Percentiles rank a stretch among this genome's conserved stretches.
These are phyloP conservation scores for Rhinopomastus cyanomelas DNA, from an alignment of 2,113 vertebrate species.

Conservation along the genomic window DNA sequence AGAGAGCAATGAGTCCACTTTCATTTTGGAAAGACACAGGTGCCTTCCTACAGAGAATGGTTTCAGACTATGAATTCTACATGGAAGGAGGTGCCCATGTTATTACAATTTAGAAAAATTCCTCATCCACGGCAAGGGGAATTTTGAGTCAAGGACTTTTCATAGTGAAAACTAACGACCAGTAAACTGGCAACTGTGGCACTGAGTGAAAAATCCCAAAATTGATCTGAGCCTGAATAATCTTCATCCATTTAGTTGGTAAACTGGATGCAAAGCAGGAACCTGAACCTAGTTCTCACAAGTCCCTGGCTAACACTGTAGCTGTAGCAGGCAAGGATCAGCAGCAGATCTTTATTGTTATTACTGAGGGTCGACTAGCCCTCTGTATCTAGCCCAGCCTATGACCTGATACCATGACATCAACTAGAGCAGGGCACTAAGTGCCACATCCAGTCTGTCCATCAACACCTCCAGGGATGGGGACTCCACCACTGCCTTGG, in stretches of 20 bases:
- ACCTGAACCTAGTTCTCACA: not conserved
- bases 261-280: not conserved
- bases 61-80: not conserved
- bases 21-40: not conserved
- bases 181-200: rapidly evolving
- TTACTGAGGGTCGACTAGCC: too few relatives aligned
- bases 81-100: not conserved
- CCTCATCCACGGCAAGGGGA: not conserved
- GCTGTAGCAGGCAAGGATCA: not conserved
- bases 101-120: not conserved
- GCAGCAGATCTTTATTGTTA: not conserved
- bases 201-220: not conserved
- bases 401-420: too few relatives aligned
- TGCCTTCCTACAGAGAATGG: not conserved
- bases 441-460: too few relatives aligned
- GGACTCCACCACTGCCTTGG: too few relatives aligned
- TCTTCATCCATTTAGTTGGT: not conserved
- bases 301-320: not conserved
- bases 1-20: not conserved
- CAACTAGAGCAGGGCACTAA: too few relatives aligned
- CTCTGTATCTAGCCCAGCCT: too few relatives aligned
- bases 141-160: not conserved
- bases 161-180: not conserved
- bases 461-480: too few relatives aligned
- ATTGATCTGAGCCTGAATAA: not conserved